These are phyloP conservation scores for Papilio helenus DNA, from an alignment of 1,140 invertebrate genomes.

Conservation along the genomic window DNA sequence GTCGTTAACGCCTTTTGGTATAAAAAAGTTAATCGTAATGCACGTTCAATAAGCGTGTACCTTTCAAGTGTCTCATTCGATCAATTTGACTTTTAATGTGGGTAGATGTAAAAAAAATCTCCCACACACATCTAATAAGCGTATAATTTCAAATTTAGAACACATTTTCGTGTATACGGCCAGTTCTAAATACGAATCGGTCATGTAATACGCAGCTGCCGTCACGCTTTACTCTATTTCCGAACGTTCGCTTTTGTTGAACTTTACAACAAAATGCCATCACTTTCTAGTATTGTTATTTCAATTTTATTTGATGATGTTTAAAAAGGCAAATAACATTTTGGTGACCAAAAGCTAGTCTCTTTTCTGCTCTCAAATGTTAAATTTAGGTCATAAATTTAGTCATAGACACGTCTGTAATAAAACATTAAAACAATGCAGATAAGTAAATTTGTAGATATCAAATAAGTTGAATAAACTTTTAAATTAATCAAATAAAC, in stretches of 20 bases:
- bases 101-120: conserved; percentile 22
- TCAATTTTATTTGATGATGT: neutral
- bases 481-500: neutral
- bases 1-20: no score
- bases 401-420: no score
- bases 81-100: neutral
- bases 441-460: conserved; percentile 14
- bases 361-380: neutral
- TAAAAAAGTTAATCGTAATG: no score
- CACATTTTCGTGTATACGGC: conserved; percentile 26
- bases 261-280: conserved; percentile 22
- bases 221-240: conserved; percentile 41
- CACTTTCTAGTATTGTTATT: conserved; percentile 23
- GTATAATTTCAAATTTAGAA: conserved; percentile 37
- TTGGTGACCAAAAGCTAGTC: neutral
- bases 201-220: conserved; percentile 42
- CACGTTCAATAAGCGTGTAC: no score
- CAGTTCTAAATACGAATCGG: conserved; percentile 30
- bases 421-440: no score
- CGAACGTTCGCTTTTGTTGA: conserved; percentile 32
- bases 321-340: conserved; percentile 15
- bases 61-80: neutral
- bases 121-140: conserved; percentile 31
- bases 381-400: neutral
- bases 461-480: conserved; percentile 8